These are phyloP conservation scores for Trilocha varians DNA, from an alignment of 2,888 invertebrate species.

Conservation along the genomic window DNA sequence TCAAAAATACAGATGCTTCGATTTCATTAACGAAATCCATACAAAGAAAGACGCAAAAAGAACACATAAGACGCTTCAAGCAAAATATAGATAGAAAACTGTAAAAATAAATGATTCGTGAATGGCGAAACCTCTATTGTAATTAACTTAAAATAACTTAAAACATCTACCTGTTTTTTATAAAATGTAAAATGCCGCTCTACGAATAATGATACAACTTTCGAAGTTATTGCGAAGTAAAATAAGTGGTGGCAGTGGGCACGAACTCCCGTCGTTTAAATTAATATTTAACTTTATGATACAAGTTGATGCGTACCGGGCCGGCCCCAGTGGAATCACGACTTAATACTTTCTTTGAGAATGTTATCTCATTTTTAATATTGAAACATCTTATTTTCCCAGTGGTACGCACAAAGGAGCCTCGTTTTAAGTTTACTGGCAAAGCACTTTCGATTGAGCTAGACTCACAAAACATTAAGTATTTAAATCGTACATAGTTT, in stretches of 20 bases:
- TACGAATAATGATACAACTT: neutral
- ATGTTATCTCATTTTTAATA: slow-evolving; percentile 69
- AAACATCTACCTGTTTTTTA: too few species aligned
- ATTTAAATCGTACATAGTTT: too few species aligned
- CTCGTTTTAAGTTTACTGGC: slow-evolving; percentile 7
- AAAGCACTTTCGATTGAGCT: slow-evolving; percentile 7
- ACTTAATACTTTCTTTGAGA: slow-evolving; percentile 70
- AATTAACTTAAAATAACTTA: too few species aligned
- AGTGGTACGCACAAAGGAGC: slow-evolving; percentile 54
- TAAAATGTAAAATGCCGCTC: neutral
- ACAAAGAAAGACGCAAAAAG: too few species aligned
- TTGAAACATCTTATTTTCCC: slow-evolving; percentile 56
- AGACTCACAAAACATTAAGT: neutral
- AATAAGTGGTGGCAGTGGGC: slow-evolving; percentile 28
- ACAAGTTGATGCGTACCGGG: slow-evolving; percentile 64
- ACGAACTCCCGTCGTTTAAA: slow-evolving; percentile 42
- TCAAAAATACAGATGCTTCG: too few species aligned
- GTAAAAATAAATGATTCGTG: too few species aligned
- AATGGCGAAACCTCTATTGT: too few species aligned
- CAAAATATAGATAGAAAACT: too few species aligned
- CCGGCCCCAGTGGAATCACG: slow-evolving; percentile 56
- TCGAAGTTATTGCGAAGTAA: neutral
- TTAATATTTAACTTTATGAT: slow-evolving; percentile 66
- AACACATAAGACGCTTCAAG: too few species aligned
- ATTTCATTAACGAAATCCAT: too few species aligned